Evolutionary conservation across 2,888 invertebrate species (phyloP), one percentile per base, ranked within the genome.

Genomic region (Eledona agricola): DNA sequence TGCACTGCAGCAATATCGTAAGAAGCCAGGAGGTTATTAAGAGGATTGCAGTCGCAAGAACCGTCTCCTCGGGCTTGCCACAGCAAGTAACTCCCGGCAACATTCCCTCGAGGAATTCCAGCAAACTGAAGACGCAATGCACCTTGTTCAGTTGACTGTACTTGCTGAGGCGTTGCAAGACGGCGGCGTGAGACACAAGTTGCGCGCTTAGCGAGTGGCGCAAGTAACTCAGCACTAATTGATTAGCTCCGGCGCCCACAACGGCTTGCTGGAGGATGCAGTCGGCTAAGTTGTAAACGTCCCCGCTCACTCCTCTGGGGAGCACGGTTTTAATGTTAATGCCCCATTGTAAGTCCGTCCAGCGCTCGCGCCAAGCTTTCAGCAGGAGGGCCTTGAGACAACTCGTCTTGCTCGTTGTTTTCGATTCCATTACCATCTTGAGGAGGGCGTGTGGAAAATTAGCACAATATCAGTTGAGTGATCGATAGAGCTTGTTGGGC

Each of bases 271-370:
- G 93, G 11, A 96, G 80, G 62, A 97, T 89, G 71, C 95, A 92
- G 72, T 96, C 96, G 26, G 94, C 92, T 63, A 95, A 79, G 77
- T 93, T 92, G 72, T 92, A 92, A n/a, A 92, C 87, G 79, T 93
- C 93, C n/a, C 93, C 93, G 70, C 91, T 92, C 1, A 93, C 92
- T n/a, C 93, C 92, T 72, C 92, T 79, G 1, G 93, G 93, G 53
- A 90, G 77, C 60, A 87, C 91, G n/a, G 90, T 90, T 81, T 96
- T 96, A 46, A 96, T 92, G 70, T 95, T 92, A 62, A 95, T 94
- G 22, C 95, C 95, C 96, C 96, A 96, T 77, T 94, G 93, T 28
- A 95, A 84, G 75, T 96, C 96, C 1, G 90, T 88, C 96, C 96
- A 96, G 54, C 96, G 81, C 78, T 96, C 96, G 64, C 94, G 83